Conservation (phyloP, 2,113 vertebrate genomes). For the zebrafish (Danio rerio) region GRCz12tu NC_133187.1:22026501-22027000, state of each 20-base stretch:
- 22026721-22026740: slow-evolving; percentile 15
- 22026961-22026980: slow-evolving; percentile 47
- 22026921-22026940: slow-evolving; percentile 47
- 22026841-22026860: slow-evolving; percentile 43
- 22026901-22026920: slow-evolving; percentile 53
- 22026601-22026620: neutral
- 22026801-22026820: slow-evolving; percentile 62
- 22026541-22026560: neutral
- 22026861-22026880: slow-evolving; percentile 62
- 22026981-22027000: slow-evolving; percentile 26
- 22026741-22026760: slow-evolving; percentile 2
- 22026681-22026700: neutral
- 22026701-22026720: slow-evolving; percentile 13
- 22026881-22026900: slow-evolving; percentile 62
- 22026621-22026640: neutral
- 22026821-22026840: slow-evolving; percentile 41
- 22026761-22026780: slow-evolving; percentile 8
- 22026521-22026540: neutral
- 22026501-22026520: too few species aligned
- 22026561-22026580: neutral
- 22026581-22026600: neutral
- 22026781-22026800: slow-evolving; percentile 30
- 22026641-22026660: neutral
- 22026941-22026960: slow-evolving; percentile 53
- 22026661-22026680: slow-evolving; percentile 1